Percentiles rank a stretch among this genome's conserved stretches.
Evolutionary conservation across 2,888 invertebrate species (phyloP).

Genomic region (Yponomeuta evonymella): DNA sequence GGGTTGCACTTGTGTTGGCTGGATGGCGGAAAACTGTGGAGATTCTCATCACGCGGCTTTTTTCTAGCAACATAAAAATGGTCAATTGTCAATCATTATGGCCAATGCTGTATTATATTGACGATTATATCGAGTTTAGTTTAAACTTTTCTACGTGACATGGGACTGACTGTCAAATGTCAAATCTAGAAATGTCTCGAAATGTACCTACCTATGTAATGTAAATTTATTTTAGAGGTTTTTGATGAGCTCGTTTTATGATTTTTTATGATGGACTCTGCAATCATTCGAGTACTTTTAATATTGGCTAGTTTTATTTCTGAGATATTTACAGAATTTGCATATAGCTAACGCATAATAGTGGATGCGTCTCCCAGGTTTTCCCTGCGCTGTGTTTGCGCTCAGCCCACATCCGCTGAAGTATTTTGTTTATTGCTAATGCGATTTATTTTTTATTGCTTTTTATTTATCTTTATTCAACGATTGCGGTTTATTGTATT

Average conservation of each 20-base stretch:
- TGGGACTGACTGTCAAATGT: too few relatives aligned
- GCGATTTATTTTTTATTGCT: slow-evolving; percentile 76
- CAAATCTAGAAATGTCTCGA: too few relatives aligned
- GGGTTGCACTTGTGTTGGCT: slow-evolving; percentile 73
- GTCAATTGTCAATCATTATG: neutral
- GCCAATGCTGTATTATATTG: too few relatives aligned
- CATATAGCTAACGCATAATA: neutral
- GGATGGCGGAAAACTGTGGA: slow-evolving; percentile 48
- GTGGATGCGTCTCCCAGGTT: slow-evolving; percentile 1
- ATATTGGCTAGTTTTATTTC: too few relatives aligned
- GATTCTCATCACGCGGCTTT: slow-evolving; percentile 22
- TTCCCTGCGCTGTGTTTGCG: slow-evolving; percentile 26
- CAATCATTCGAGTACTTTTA: too few relatives aligned
- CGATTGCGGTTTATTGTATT: slow-evolving; percentile 77
- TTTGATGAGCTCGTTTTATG: too few relatives aligned
- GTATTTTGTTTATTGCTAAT: slow-evolving; percentile 77
- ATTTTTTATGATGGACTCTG: too few relatives aligned
- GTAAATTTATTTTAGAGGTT: too few relatives aligned
- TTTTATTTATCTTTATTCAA: slow-evolving; percentile 77
- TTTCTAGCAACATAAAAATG: neutral
- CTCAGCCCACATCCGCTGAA: slow-evolving; percentile 75
- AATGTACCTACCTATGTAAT: too few relatives aligned
- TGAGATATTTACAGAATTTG: too few relatives aligned
- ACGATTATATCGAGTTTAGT: too few relatives aligned
- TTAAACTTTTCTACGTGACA: too few relatives aligned